These are phyloP conservation scores for Choristoneura rosaceana DNA, from an alignment of 2,888 invertebrate genomes.

Conservation along the genomic window DNA sequence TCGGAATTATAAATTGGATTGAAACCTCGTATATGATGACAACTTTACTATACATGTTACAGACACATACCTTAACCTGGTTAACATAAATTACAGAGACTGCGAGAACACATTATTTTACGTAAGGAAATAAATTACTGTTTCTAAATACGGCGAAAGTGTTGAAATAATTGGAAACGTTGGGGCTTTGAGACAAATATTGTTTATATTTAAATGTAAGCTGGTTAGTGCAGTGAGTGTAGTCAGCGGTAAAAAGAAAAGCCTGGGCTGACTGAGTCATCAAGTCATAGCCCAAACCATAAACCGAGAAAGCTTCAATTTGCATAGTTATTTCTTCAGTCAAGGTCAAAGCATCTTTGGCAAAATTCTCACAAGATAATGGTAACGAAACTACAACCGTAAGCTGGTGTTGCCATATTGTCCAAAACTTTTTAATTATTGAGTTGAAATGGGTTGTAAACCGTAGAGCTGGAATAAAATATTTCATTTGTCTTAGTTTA, in stretches of 20 bases:
- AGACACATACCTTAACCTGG: constrained; percentile 32
- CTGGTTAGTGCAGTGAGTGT: no score
- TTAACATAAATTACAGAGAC: constrained; percentile 31
- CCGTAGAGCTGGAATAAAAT: constrained; percentile 12
- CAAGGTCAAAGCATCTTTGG: no score
- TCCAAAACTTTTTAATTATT: no score
- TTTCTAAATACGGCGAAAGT: constrained; percentile 19
- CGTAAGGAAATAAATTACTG: constrained; percentile 36
- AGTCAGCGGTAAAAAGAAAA: no score
- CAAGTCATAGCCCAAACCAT: no score
- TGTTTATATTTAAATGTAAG: no score
- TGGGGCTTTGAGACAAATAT: background rate
- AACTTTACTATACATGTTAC: constrained; percentile 34
- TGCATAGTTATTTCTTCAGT: no score
- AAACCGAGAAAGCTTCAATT: no score
- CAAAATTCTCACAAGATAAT: no score
- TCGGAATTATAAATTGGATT: constrained; percentile 48
- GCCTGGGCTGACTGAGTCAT: no score
- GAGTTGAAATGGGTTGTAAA: background rate
- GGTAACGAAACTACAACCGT: no score
- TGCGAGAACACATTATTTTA: constrained; percentile 32
- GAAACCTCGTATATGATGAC: constrained; percentile 47
- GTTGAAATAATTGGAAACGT: constrained; percentile 13
- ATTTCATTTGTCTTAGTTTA: constrained; percentile 36
- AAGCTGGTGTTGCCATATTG: no score